Conservation (phyloP, 1,140 invertebrate genomes). For the Trachymyrmex cornetzi region DNA sequence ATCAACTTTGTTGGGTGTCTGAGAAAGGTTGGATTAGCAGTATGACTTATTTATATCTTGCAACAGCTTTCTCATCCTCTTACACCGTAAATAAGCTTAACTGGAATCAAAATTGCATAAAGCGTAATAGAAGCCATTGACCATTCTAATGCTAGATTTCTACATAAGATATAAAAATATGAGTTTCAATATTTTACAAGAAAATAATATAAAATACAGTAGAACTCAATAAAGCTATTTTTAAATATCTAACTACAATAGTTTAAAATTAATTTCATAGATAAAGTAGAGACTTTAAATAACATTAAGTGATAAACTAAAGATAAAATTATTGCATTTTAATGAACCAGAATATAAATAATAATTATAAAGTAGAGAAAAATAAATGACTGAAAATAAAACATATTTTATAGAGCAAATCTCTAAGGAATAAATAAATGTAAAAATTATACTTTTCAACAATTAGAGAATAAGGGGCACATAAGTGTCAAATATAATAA, state of each 20-base stretch:
- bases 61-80: constrained; percentile 5
- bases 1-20: constrained; percentile 98
- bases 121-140: not conserved
- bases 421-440: not conserved
- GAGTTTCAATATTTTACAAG: not conserved
- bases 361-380: not conserved
- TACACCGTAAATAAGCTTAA: not conserved
- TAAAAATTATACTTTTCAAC: not conserved
- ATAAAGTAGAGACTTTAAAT: not conserved
- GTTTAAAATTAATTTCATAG: not conserved
- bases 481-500: no score
- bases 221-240: constrained; percentile 7
- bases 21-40: constrained; percentile 91
- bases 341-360: not conserved
- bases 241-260: not conserved
- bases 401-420: not conserved
- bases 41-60: constrained; percentile 56
- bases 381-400: not conserved
- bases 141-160: not conserved
- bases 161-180: not conserved
- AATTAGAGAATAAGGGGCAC: no score
- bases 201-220: constrained; percentile 9
- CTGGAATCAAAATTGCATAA: constrained; percentile 21
- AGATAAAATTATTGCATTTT: not conserved
- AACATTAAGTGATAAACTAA: not conserved